phyloP scores from a whole-genome alignment of 2,113 vertebrate genomes.

The Lethenteron camtschaticum region DNA sequence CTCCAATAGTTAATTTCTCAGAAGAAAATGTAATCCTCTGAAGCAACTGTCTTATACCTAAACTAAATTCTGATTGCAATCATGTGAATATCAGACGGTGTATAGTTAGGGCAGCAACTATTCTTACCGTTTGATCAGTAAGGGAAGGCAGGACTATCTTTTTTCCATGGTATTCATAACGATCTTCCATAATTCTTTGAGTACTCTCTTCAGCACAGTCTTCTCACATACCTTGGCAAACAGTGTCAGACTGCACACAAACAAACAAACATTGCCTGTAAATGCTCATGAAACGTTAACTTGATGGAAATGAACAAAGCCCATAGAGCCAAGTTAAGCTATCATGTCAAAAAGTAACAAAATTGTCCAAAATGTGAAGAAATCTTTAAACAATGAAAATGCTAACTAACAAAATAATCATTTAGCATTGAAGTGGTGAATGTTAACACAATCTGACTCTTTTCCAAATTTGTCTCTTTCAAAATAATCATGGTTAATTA shows the following conservation, averaged over 20 bases:
- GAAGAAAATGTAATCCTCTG: too few species aligned
- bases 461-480: too few species aligned
- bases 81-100: too few species aligned
- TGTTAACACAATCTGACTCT: not conserved
- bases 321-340: slow-evolving; percentile 5
- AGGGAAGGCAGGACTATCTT: slow-evolving; percentile 78
- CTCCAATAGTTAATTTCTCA: too few species aligned
- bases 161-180: slow-evolving; percentile 76
- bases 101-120: too few species aligned
- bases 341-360: slow-evolving; percentile 9
- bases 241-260: slow-evolving; percentile 49
- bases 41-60: too few species aligned
- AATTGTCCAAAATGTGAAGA: slow-evolving; percentile 16
- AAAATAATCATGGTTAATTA: too few species aligned
- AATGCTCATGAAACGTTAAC: slow-evolving; percentile 7
- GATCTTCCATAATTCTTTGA: slow-evolving; percentile 90
- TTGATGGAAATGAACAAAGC: slow-evolving; percentile 4
- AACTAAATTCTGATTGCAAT: too few species aligned
- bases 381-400: slow-evolving; percentile 14
- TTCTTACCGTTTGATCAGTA: slow-evolving; percentile 66
- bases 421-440: slow-evolving; percentile 4
- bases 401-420: slow-evolving; percentile 14
- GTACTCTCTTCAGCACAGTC: slow-evolving; percentile 72
- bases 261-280: slow-evolving; percentile 7
- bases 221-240: slow-evolving; percentile 98